Evolutionary conservation across 2,888 invertebrate species (phyloP).

Genomic region (Nyleta sp.): DNA sequence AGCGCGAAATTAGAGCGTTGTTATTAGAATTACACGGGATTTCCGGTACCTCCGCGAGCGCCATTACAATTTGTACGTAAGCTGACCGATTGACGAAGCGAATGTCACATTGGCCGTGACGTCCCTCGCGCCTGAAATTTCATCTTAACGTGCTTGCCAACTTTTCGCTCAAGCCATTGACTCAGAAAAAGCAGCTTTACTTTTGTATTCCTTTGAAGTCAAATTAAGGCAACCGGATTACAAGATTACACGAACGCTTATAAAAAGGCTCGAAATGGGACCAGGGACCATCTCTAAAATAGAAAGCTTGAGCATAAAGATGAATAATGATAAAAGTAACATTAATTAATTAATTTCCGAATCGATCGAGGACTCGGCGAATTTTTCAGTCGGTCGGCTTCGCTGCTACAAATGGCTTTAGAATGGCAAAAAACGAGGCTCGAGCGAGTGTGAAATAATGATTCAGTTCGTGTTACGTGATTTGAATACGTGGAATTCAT

Average conservation of each 20-base stretch:
- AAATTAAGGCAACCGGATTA: constrained; percentile 38
- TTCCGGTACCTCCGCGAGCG: neutral
- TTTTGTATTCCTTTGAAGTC: constrained; percentile 38
- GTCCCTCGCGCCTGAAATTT: constrained; percentile 41
- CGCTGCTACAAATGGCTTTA: no score
- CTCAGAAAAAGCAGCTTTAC: constrained; percentile 33
- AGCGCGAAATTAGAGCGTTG: constrained; percentile 35
- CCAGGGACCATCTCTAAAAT: no score
- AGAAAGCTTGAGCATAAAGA: no score
- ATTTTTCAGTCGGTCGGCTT: no score
- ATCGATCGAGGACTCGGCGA: no score
- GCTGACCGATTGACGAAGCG: constrained; percentile 44
- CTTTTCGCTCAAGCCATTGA: constrained; percentile 39
- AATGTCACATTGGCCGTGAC: constrained; percentile 19
- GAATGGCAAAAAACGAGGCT: neutral
- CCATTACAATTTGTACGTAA: constrained; percentile 15
- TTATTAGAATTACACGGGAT: constrained; percentile 29
- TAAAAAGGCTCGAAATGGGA: neutral
- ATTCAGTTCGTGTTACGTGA: constrained; percentile 59
- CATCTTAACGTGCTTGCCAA: constrained; percentile 28
- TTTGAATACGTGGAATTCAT: constrained; percentile 55
- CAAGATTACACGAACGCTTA: constrained; percentile 30
- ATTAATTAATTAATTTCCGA: neutral
- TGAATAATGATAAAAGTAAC: no score
- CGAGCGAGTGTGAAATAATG: constrained; percentile 48